A percentile compares a stretch with the other conserved stretches of the same genome.
Evolutionary conservation across 2,113 vertebrate genomes (phyloP).

Genomic region (Podilymbus podiceps): DNA sequence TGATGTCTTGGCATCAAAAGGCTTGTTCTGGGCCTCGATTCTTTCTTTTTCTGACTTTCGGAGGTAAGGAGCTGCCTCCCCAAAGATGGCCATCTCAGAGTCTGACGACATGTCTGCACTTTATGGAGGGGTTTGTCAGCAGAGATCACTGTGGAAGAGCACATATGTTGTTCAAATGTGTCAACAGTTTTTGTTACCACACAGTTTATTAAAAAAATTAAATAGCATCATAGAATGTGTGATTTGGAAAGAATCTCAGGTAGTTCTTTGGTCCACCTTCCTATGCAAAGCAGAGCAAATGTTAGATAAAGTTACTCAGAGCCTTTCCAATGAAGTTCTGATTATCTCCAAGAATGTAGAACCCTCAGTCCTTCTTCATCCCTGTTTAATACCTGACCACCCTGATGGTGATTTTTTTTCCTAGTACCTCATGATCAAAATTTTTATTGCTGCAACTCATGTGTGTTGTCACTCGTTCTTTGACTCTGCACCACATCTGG

Average conservation of each 20-base stretch:
- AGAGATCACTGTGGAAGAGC: not conserved
- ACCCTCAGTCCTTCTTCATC: not conserved
- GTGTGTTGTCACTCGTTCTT: not conserved
- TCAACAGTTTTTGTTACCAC: not conserved
- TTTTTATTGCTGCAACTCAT: not conserved
- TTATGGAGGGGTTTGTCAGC: not conserved
- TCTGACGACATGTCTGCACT: slow-evolving; percentile 78
- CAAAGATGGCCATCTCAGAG: slow-evolving; percentile 84
- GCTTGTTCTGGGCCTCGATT: slow-evolving; percentile 81
- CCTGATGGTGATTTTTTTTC: not conserved
- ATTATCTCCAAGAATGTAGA: not conserved
- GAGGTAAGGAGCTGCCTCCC: slow-evolving; percentile 81
- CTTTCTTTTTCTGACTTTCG: slow-evolving; percentile 86
- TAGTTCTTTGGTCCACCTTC: not conserved
- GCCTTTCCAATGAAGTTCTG: not conserved
- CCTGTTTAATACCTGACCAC: not conserved
- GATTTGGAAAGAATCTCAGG: not conserved
- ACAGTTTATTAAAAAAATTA: not conserved
- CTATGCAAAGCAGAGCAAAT: not conserved
- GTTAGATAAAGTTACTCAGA: not conserved
- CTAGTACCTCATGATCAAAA: not conserved
- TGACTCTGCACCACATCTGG: not conserved
- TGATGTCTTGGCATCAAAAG: slow-evolving; percentile 73
- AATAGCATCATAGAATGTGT: accelerated
- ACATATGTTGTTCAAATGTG: not conserved